A percentile compares a stretch with the other conserved stretches of the same genome.
These are phyloP conservation scores for Ellobius talpinus DNA, from an alignment of 2,113 vertebrate species.

Conservation along the genomic window DNA sequence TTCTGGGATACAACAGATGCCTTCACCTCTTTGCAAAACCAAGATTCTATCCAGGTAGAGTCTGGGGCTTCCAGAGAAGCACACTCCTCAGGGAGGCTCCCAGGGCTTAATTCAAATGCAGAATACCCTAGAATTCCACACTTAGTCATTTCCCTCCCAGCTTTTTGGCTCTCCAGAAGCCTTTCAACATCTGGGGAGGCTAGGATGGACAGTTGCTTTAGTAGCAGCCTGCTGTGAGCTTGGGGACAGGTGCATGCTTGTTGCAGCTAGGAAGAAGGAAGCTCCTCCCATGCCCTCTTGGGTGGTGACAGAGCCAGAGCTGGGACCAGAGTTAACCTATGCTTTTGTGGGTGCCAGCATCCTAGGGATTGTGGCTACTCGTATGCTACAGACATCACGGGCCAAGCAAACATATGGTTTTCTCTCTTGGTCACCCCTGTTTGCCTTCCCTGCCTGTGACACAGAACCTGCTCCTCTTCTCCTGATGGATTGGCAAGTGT, in stretches of 20 bases:
- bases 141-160: background rate
- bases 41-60: background rate
- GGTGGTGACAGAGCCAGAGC: background rate
- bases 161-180: background rate
- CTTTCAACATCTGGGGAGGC: background rate
- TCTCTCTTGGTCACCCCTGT: too few species aligned
- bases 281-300: background rate
- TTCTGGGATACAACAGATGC: background rate
- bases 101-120: slow-evolving; percentile 3
- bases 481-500: background rate
- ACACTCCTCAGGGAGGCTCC: background rate
- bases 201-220: background rate
- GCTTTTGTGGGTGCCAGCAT: slow-evolving; percentile 40
- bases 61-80: background rate
- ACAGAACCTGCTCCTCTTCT: background rate
- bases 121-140: background rate
- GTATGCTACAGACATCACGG: background rate
- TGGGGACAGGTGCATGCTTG: background rate
- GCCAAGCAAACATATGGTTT: background rate
- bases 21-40: slow-evolving; percentile 4
- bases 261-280: background rate
- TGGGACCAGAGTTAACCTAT: background rate
- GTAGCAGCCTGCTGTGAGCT: background rate
- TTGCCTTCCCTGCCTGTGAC: rapidly evolving
- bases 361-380: slow-evolving; percentile 1